Evolutionary conservation across 2,888 invertebrate genomes (phyloP).

Genomic region (Yponomeuta cagnagella): DNA sequence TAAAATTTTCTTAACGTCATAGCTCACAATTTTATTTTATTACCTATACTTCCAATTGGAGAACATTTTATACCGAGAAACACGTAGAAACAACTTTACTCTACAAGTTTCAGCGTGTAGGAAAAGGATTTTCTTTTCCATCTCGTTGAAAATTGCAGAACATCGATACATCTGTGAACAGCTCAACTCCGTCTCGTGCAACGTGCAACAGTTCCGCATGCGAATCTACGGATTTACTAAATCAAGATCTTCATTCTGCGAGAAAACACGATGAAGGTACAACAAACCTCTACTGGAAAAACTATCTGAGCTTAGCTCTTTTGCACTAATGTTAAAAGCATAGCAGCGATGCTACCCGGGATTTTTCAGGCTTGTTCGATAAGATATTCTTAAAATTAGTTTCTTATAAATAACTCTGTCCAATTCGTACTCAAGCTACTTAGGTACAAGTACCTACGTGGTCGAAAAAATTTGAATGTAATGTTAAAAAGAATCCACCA

Average conservation of each 20-base stretch:
- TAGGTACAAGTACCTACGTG: background rate
- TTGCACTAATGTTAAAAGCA: background rate
- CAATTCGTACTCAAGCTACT: too few relatives aligned
- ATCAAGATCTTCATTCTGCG: background rate
- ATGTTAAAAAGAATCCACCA: background rate
- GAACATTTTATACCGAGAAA: too few relatives aligned
- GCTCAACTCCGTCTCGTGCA: background rate
- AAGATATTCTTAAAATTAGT: background rate
- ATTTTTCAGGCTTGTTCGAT: too few relatives aligned
- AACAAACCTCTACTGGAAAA: background rate
- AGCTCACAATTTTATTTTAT: too few relatives aligned
- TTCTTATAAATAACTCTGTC: background rate
- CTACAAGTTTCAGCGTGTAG: background rate
- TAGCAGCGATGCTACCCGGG: background rate
- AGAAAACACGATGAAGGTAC: background rate
- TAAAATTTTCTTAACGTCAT: too few relatives aligned
- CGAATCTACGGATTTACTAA: conserved; percentile 9
- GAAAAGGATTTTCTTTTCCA: background rate
- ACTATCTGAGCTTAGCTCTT: background rate
- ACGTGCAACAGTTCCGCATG: conserved; percentile 3
- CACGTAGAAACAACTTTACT: background rate
- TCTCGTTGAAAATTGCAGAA: background rate
- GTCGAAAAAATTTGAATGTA: background rate
- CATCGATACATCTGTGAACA: background rate
- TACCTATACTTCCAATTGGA: too few relatives aligned